phyloP scores from a whole-genome alignment of 37 sponge, comb jelly and placozoan genomes.

The Beroe forskalii region DNA sequence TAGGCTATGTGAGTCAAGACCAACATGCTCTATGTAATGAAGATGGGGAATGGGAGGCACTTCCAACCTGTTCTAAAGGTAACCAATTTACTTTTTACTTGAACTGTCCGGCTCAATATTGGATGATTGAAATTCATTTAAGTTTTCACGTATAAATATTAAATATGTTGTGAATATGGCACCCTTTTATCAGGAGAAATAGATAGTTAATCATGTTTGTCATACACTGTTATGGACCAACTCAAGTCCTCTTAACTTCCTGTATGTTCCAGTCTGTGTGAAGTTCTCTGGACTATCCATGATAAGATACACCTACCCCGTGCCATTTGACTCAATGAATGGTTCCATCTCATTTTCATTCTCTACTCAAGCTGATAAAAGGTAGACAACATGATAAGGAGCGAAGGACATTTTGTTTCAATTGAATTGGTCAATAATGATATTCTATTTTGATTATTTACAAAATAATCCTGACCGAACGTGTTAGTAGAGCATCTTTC shows the following conservation, averaged over 20 bases:
- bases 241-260: too few species aligned
- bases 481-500: not conserved
- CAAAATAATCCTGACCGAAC: too few species aligned
- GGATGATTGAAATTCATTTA: too few species aligned
- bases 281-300: not conserved
- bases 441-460: too few species aligned
- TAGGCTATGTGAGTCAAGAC: not conserved
- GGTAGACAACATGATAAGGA: not conserved
- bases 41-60: not conserved
- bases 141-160: too few species aligned
- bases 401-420: too few species aligned
- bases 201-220: too few species aligned
- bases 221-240: too few species aligned
- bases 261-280: conserved; percentile 3
- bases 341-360: conserved; percentile 26
- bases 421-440: too few species aligned
- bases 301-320: conserved; percentile 38
- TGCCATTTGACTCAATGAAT: not conserved
- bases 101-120: not conserved
- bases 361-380: not conserved
- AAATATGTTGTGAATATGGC: too few species aligned
- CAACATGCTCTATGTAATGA: not conserved
- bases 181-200: too few species aligned
- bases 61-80: conserved; percentile 40
- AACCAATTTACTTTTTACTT: not conserved